Percentiles rank a stretch among this genome's conserved stretches.
phyloP scores from a whole-genome alignment of 2,113 vertebrate genomes.

The Oxyura jamaicensis region DNA sequence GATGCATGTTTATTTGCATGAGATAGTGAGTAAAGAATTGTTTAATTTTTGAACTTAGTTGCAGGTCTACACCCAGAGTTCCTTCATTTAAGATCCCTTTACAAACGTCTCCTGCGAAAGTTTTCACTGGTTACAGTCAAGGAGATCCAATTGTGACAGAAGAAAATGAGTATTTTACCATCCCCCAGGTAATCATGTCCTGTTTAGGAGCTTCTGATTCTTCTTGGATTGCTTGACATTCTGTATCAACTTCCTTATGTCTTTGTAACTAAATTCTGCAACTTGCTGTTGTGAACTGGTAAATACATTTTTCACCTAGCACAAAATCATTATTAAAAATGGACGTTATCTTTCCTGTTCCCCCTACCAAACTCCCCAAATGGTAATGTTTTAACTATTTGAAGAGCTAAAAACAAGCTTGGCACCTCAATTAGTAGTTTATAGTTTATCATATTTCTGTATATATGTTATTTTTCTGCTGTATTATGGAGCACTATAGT shows the following conservation, averaged over 20 bases:
- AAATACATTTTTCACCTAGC: background rate
- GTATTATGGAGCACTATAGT: background rate
- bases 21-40: background rate
- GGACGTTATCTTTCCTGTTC: background rate
- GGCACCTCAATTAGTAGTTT: background rate
- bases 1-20: background rate
- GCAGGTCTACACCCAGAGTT: conserved; percentile 70
- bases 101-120: conserved; percentile 40
- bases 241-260: background rate
- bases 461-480: background rate
- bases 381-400: background rate
- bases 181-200: conserved; percentile 85
- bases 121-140: conserved; percentile 78
- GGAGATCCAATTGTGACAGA: conserved; percentile 85
- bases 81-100: conserved; percentile 69
- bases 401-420: background rate
- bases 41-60: background rate
- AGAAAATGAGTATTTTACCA: conserved; percentile 79
- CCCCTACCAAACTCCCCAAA: no score
- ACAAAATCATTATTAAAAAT: background rate
- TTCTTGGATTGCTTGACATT: background rate
- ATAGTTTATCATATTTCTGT: background rate
- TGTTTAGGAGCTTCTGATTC: background rate
- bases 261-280: background rate
- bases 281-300: background rate